Percentiles rank a stretch among this genome's conserved stretches.
Evolutionary conservation across 2,797 vertebrate species (phyloP).

Genomic region (Syngnathus acus): DNA sequence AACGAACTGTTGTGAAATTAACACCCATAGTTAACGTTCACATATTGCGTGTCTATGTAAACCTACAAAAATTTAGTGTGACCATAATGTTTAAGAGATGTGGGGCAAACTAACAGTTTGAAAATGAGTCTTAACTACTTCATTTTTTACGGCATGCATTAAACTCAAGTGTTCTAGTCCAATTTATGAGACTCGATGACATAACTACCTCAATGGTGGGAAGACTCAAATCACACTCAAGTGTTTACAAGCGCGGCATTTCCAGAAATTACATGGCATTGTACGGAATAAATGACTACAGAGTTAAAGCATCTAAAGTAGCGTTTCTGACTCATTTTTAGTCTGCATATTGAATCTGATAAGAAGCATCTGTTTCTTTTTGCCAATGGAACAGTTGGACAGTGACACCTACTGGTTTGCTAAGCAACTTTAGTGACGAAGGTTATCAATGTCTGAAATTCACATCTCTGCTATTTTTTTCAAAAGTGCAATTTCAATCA

Average conservation of each 20-base stretch:
- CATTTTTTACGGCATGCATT: conserved; percentile 35
- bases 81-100: conserved; percentile 32
- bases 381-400: conserved; percentile 35
- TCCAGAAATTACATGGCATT: conserved; percentile 24
- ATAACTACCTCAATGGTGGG: conserved; percentile 26
- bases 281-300: conserved; percentile 6
- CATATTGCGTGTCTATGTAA: conserved; percentile 16
- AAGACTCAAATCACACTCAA: conserved; percentile 11
- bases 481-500: neutral
- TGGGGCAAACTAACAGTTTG: conserved; percentile 16
- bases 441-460: neutral
- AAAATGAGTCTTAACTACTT: conserved; percentile 17
- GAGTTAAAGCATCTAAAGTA: neutral
- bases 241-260: conserved; percentile 27
- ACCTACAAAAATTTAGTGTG: conserved; percentile 25
- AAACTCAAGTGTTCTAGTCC: conserved; percentile 36
- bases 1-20: conserved; percentile 18
- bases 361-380: conserved; percentile 10
- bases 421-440: neutral
- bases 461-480: neutral
- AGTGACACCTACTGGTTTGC: conserved; percentile 61
- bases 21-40: conserved; percentile 6
- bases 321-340: neutral
- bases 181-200: conserved; percentile 36
- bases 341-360: conserved; percentile 8